Evolutionary conservation across 2,888 invertebrate species (phyloP).

Genomic region (Dryobotodes eremita): DNA sequence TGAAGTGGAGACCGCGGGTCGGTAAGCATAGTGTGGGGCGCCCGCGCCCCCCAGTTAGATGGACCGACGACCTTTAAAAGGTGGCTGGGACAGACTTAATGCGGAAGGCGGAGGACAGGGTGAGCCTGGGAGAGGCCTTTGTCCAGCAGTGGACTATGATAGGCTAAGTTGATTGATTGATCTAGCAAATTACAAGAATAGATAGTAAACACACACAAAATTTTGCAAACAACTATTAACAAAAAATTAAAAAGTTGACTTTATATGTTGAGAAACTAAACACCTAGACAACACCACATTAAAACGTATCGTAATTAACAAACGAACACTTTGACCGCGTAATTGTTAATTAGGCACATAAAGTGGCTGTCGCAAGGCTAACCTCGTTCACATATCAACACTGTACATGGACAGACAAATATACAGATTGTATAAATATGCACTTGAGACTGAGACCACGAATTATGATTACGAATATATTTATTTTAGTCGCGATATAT

Average conservation of each 20-base stretch:
- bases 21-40: no score
- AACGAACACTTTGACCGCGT: constrained; percentile 45
- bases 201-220: not conserved
- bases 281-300: constrained; percentile 7
- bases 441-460: not conserved
- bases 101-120: no score
- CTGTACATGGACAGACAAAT: constrained; percentile 15
- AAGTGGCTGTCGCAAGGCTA: constrained; percentile 45
- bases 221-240: not conserved
- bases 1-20: no score
- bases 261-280: constrained; percentile 1
- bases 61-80: no score
- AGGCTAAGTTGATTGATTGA: no score
- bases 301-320: constrained; percentile 33
- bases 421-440: constrained; percentile 4
- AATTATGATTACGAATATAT: constrained; percentile 18
- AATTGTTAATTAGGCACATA: constrained; percentile 51
- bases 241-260: constrained; percentile 13
- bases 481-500: not conserved
- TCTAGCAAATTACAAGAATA: not conserved
- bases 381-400: constrained; percentile 47
- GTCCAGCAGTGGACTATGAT: no score
- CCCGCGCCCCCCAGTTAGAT: no score
- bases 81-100: no score
- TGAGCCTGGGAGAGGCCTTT: no score